Percentiles rank a stretch among this genome's conserved stretches.
Evolutionary conservation across 2,797 vertebrate genomes (phyloP).

Genomic region (Sparus aurata): DNA sequence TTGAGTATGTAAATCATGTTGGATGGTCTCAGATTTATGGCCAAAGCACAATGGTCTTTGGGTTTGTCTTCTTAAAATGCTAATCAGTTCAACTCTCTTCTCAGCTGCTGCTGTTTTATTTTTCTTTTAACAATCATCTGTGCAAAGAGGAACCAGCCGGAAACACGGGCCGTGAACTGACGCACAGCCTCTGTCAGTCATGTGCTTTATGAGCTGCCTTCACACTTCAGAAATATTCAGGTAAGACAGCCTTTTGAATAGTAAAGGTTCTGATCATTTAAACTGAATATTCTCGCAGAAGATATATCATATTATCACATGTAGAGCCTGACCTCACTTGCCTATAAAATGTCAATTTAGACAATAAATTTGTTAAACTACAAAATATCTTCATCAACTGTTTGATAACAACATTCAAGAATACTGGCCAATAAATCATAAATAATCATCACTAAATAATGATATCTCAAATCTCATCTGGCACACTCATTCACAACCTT

Average conservation of each 20-base stretch:
- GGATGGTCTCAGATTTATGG: slow-evolving; percentile 53
- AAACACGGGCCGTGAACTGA: slow-evolving; percentile 14
- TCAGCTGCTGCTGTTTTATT: neutral
- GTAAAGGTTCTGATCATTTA: neutral
- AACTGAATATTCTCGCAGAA: neutral
- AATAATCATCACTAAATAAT: neutral
- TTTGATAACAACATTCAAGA: no score
- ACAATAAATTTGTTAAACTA: no score
- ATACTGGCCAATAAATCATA: neutral
- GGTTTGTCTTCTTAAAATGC: slow-evolving; percentile 66
- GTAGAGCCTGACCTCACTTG: no score
- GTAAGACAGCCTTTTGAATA: neutral
- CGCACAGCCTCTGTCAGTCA: slow-evolving; percentile 6
- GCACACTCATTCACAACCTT: neutral
- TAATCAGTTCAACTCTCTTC: slow-evolving; percentile 50
- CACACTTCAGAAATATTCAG: neutral
- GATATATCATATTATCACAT: neutral
- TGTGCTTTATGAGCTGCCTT: neutral
- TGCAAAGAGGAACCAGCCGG: slow-evolving; percentile 8
- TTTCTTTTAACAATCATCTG: slow-evolving; percentile 16
- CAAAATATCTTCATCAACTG: no score
- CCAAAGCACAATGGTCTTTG: slow-evolving; percentile 29
- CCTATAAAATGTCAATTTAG: no score
- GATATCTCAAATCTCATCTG: neutral
- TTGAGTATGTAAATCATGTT: slow-evolving; percentile 67